Evolutionary conservation across 2,113 vertebrate genomes (phyloP), one percentile per base, ranked within the genome.

Genomic region (Corynorhinus townsendii): DNA sequence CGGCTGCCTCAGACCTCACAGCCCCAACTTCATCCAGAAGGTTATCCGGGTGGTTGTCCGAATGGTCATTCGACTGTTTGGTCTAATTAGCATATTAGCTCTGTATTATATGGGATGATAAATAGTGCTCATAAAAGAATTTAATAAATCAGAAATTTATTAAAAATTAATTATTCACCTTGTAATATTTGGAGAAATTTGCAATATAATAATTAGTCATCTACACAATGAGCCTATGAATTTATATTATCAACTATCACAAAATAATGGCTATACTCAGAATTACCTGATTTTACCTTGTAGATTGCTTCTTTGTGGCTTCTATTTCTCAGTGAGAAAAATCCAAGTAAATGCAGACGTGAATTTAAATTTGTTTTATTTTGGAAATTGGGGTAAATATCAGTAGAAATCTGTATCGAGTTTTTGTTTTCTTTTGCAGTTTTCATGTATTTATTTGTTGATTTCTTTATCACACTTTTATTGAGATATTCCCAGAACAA

Each of bases 271-370:
- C 62, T 97, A 64, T 96, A 82, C 26, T 97, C 79, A 86, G n/a
- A 95, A 96, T 94, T 96, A 76, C 19, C 88, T 96, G 91, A 83
- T 94, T 93, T 96, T 96, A 54, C n/a, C 28, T 96, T 97, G 92
- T 94, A 98, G 93, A 97, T 96, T 83, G 89, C 59, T 96, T 95
- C 93, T 97, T 97, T 97, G 88, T 96, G 79, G 95, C 94, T 82
- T n/a, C 7, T 86, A 15, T 52, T 16, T 35, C 45, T 33, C 30
- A 72, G 52, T 54, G 52, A 54, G 38, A 26, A 94, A 94, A 83
- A 75, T 52, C 1, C 4, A 45, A 59, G 3, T 69, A 73, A 3
- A 28, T 59, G 22, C 47, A 82, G 19, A 24, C 11, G 54, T 62
- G 11, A 47, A 54, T 73, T 79, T 16, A 59, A 15, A 68, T 72